Percentiles rank a stretch among this genome's conserved stretches.
These are phyloP conservation scores for Emberiza fucata DNA, from an alignment of 2,113 vertebrate genomes.

Conservation along the genomic window DNA sequence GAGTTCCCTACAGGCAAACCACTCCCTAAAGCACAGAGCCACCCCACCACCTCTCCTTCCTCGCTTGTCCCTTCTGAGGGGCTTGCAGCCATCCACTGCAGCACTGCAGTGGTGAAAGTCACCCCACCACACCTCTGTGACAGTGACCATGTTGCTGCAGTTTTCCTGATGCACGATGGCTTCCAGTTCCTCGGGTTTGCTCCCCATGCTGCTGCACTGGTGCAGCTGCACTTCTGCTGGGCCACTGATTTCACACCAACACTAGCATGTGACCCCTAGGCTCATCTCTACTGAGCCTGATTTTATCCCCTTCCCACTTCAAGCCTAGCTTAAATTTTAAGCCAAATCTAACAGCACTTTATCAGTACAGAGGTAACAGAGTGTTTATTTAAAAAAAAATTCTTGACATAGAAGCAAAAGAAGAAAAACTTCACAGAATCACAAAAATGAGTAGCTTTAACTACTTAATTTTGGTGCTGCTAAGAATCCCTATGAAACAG, in stretches of 20 bases:
- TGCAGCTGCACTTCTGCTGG: not conserved
- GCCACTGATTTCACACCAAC: not conserved
- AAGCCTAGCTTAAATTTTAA: not conserved
- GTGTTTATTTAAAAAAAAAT: not conserved
- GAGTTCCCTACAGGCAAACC: not conserved
- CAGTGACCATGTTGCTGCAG: accelerated
- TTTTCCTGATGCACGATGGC: not conserved
- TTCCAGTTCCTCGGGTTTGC: not conserved
- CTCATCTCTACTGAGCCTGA: not conserved
- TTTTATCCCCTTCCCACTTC: not conserved
- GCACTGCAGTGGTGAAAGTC: accelerated
- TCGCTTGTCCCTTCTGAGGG: not conserved
- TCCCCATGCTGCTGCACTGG: accelerated
- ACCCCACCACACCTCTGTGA: accelerated
- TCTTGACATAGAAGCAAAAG: not conserved
- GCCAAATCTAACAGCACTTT: not conserved
- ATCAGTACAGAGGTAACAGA: not conserved
- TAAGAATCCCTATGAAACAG: not conserved
- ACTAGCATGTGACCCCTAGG: too few species aligned
- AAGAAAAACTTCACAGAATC: not conserved
- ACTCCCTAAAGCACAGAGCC: not conserved
- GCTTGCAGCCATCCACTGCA: not conserved
- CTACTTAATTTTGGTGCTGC: not conserved
- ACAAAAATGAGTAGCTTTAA: not conserved
- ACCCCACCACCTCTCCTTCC: not conserved